Conservation (phyloP, 2,797 vertebrate genomes). For the Gallirallus australis region DNA sequence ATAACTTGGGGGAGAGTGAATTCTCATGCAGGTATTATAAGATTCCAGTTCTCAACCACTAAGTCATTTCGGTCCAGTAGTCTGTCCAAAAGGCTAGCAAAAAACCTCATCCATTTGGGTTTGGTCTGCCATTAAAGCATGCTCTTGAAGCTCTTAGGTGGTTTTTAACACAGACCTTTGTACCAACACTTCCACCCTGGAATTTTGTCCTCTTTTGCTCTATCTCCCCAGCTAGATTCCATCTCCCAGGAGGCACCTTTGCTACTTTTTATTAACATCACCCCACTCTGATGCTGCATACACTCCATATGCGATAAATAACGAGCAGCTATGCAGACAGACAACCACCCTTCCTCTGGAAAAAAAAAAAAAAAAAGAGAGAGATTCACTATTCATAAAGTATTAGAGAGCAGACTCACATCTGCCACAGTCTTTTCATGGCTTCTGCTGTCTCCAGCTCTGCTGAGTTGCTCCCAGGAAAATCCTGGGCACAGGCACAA, state of each 20-base stretch:
- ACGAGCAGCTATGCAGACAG: background rate
- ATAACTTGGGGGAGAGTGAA: background rate
- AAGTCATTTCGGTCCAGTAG: background rate
- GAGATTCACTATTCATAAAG: slow-evolving; percentile 11
- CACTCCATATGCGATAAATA: background rate
- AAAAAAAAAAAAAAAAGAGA: background rate
- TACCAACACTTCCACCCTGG: background rate
- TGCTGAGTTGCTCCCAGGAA: slow-evolving; percentile 13
- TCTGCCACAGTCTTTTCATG: slow-evolving; percentile 32
- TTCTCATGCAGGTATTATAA: background rate
- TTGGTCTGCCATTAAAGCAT: background rate
- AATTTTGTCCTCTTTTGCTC: background rate
- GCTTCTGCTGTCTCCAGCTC: slow-evolving; percentile 43
- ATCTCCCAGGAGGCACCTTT: background rate
- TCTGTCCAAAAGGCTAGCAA: background rate
- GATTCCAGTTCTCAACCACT: background rate
- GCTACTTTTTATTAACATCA: background rate
- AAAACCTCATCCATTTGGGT: background rate
- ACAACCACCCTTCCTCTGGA: background rate
- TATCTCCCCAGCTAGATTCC: background rate
- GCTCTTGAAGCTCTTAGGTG: background rate
- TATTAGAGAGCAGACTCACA: slow-evolving; percentile 20
- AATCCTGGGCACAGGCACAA: background rate
- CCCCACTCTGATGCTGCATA: background rate
- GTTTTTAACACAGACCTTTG: background rate